Conservation (phyloP, 2,113 vertebrate genomes). For the Syngnathoides biaculeatus region DNA sequence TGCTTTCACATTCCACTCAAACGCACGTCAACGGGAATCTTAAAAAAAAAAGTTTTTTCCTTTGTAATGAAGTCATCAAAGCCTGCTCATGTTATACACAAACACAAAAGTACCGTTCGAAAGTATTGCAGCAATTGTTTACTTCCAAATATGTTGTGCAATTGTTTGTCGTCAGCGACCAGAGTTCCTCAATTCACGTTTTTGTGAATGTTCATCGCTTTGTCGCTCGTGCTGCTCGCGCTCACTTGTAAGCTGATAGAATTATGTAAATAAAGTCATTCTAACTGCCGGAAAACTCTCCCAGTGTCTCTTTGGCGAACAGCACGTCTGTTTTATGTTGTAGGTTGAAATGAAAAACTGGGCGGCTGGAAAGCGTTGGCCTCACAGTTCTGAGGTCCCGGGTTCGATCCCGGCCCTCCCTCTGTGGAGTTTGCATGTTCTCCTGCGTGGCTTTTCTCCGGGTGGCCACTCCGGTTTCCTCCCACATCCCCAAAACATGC, state of each 20-base stretch:
- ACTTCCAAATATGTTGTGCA: constrained; percentile 9
- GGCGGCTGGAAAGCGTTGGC: no score
- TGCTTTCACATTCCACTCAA: constrained; percentile 71
- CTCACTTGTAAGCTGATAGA: constrained; percentile 55
- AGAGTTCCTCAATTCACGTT: constrained; percentile 25
- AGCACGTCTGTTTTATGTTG: no score
- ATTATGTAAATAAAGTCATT: constrained; percentile 67
- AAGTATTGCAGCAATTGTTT: constrained; percentile 20
- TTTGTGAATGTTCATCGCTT: constrained; percentile 56
- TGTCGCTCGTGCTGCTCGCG: constrained; percentile 64
- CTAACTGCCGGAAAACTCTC: constrained; percentile 22
- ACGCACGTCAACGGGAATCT: constrained; percentile 31
- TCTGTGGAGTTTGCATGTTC: no score
- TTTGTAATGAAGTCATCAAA: neutral
- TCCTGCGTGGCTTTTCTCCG: no score
- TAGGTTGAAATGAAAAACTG: no score
- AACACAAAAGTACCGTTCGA: neutral
- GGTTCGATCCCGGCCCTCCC: no score
- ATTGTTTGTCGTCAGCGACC: constrained; percentile 2
- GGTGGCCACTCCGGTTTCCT: no score
- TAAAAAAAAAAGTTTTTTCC: neutral
- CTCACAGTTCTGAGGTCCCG: no score
- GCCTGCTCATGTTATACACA: constrained; percentile 11
- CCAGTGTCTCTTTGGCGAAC: constrained; percentile 23
- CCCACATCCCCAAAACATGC: no score